Evolutionary conservation across 2,888 invertebrate genomes (phyloP), one percentile per base, ranked within the genome.

Genomic region (Amitus sp.): DNA sequence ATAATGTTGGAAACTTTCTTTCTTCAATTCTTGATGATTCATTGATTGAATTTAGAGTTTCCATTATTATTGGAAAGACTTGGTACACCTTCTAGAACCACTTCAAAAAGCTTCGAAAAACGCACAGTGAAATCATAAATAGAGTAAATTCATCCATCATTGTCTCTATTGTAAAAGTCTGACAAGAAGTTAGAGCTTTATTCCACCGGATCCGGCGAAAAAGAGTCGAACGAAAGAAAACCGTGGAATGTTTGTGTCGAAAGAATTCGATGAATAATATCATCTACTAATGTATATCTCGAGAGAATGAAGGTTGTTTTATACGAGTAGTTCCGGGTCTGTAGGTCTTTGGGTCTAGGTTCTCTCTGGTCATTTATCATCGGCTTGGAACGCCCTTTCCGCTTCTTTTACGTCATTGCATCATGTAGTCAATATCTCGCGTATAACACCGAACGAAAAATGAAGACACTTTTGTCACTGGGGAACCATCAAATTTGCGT

Each of bases 281-380:
- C 78, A 76, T 77, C 78, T 76, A 80, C 81, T 81, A 81, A 81
- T 80, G 80, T 79, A 76, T 78, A 77, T 74, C 72, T 66, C 48
- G 71, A 73, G 73, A 76, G 73, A 77, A 75, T 73, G 74, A 72
- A 73, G 68, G 71, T 71, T 68, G 55, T 62, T 68, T 70, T 72
- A 73, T 50, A 68, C 63, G 45, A 58, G 49, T 66, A 61, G 64
- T 59, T 73, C 70, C 77, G 74, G 79, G 77, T 77, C 75, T 74
- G 66, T 73, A 73, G 75, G 76, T 75, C 74, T 77, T 69, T 65
- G 70, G 75, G 74, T 75, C 76, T 74, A 74, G 71, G 73, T 72
- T 72, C 71, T 65, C 56, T 53, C 46, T 73, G 76, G 75, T 81
- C 79, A 80, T 80, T 80, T 80, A 80, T 81, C 79, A 78, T 56